Evolutionary conservation across 2,888 invertebrate genomes (phyloP), one percentile per base, ranked within the genome.

Genomic region (Lordiphosa fenestrarum): DNA sequence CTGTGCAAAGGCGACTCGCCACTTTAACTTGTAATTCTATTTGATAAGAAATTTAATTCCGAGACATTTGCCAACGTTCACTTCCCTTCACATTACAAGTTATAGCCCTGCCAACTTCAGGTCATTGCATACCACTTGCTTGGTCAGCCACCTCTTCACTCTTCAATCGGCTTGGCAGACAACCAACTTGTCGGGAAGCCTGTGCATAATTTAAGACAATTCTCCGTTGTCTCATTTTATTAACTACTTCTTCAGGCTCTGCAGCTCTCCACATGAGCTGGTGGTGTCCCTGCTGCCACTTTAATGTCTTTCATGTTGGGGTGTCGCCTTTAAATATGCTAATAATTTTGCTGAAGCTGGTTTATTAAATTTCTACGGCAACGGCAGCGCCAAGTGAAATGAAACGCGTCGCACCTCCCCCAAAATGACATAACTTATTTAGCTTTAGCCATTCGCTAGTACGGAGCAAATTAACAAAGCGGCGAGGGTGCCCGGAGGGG

Each of bases 331-430:
- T 77, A 64, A 78, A 78, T 78, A 78, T 78, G 84, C 81, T 84
- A 78, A 78, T 84, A 67, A 84, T 77, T 81, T 81, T 63, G 59
- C n/a, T 66, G 64, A 60, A 64, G 65, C 56, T 70, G 69, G 63
- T 69, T 84, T 81, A 84, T 84, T 81, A 81, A 82, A 84, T 81
- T 81, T 82, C 70, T 66, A 78, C 72, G 66, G 74, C 70, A 72
- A 63, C 68, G 46, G 41, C 30, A 47, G 36, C 35, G 15, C 51
- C 41, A 66, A 65, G 66, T 60, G 49, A 84, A 71, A 73, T 56
- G 57, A 81, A 71, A 75, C 62, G 53, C 53, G 15, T 15, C 15
- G 15, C 2, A 1, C 2, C 15, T 7, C 52, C 10, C 47, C 57
- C 66, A 54, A 70, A 80, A 67, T 76, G 69, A 73, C 75, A 77